A percentile compares a stretch with the other conserved stretches of the same genome.
phyloP scores from a whole-genome alignment of 2,797 vertebrate genomes.

The Psittacula derbiana region DNA sequence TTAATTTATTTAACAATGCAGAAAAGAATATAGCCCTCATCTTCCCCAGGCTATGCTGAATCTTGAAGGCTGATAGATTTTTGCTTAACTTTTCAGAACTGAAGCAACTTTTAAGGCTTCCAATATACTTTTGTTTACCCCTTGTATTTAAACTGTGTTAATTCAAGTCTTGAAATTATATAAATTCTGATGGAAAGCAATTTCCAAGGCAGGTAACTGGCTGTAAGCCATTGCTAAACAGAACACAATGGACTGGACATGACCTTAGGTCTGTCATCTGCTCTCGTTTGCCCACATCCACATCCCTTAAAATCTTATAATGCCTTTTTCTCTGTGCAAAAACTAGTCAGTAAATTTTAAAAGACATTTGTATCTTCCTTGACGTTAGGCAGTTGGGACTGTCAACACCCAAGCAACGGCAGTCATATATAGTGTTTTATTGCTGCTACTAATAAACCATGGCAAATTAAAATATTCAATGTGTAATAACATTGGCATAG shows the following conservation, averaged over 20 bases:
- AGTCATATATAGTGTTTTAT: neutral
- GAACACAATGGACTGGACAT: neutral
- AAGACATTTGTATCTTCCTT: neutral
- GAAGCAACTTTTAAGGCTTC: neutral
- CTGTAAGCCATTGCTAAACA: neutral
- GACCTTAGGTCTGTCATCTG: neutral
- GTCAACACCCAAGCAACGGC: neutral
- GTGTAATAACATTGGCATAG: neutral
- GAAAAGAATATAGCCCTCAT: neutral
- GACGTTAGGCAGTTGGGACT: neutral
- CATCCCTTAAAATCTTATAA: neutral
- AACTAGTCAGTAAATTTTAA: neutral
- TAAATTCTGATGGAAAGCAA: neutral
- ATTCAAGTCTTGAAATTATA: neutral
- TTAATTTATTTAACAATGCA: neutral
- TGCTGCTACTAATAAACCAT: neutral
- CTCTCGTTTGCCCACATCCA: neutral
- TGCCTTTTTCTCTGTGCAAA: neutral
- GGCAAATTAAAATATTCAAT: neutral
- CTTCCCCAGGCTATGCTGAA: neutral
- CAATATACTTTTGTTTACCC: neutral
- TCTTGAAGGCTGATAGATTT: neutral
- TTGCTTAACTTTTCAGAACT: neutral
- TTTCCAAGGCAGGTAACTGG: neutral
- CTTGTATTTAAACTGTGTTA: neutral